phyloP scores from a whole-genome alignment of 2,888 invertebrate genomes.

The Hydriomena furcata region DNA sequence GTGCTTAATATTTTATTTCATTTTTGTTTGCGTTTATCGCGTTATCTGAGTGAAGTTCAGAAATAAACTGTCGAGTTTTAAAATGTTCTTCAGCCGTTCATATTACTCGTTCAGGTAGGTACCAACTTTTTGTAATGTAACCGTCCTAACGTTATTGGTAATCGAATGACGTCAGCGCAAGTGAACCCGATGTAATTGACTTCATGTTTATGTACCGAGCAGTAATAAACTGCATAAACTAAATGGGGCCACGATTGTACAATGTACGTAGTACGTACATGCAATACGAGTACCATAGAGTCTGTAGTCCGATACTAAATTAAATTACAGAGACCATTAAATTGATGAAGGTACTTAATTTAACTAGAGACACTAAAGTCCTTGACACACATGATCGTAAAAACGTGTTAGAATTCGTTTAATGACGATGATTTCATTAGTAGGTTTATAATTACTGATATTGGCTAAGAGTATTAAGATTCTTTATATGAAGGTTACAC shows the following conservation, averaged over 20 bases:
- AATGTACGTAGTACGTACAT: conserved; percentile 10
- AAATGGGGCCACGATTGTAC: conserved; percentile 8
- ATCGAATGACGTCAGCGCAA: conserved; percentile 50
- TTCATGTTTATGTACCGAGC: conserved; percentile 37
- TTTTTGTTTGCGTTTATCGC: too few relatives aligned
- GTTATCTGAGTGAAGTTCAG: too few relatives aligned
- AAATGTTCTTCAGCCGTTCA: conserved; percentile 13
- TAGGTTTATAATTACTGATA: conserved; percentile 24
- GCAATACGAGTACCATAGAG: background rate
- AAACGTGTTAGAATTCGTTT: conserved; percentile 24
- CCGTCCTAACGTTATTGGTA: conserved; percentile 24
- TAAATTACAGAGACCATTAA: conserved; percentile 19
- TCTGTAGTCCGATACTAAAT: conserved; percentile 2
- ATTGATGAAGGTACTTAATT: conserved; percentile 24
- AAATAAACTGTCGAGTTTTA: too few relatives aligned
- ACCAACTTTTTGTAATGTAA: conserved; percentile 13
- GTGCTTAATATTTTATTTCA: too few relatives aligned
- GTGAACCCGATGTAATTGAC: conserved; percentile 39
- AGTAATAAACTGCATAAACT: conserved; percentile 33
- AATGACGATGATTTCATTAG: conserved; percentile 28
- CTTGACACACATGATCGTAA: conserved; percentile 30
- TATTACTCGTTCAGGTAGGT: too few relatives aligned
- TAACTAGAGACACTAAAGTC: conserved; percentile 23
- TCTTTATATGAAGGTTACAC: background rate
- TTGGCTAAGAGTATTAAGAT: conserved; percentile 30